Evolutionary conservation across 2,797 vertebrate genomes (phyloP).

Genomic region (Chrysocyon brachyurus): DNA sequence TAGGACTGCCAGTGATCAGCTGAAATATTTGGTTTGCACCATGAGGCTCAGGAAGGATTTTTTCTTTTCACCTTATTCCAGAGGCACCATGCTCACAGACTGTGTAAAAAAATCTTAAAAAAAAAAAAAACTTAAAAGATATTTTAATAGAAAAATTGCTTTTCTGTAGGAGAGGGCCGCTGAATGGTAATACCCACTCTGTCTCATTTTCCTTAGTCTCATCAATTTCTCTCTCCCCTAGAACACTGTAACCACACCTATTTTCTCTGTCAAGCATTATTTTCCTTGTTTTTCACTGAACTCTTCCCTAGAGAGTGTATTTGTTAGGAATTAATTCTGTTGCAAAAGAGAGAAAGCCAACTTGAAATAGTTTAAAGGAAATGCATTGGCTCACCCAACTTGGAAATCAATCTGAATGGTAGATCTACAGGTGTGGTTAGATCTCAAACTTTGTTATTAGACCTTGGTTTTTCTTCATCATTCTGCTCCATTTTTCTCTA

Average conservation of each 20-base stretch:
- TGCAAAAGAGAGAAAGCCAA: slow-evolving; percentile 23
- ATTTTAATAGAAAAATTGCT: neutral
- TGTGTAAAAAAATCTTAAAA: neutral
- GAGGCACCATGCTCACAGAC: neutral
- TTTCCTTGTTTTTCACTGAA: neutral
- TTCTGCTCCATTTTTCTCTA: neutral
- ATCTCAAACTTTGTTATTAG: neutral
- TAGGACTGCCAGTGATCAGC: neutral
- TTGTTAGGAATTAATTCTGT: neutral
- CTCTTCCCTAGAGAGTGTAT: neutral
- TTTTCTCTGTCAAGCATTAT: neutral
- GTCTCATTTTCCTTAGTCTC: neutral
- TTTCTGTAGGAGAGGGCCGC: neutral
- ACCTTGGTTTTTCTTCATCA: neutral
- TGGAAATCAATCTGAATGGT: neutral
- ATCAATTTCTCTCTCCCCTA: neutral
- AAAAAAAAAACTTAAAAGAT: neutral
- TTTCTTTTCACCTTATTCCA: neutral
- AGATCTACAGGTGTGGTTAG: neutral
- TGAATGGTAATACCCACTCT: neutral
- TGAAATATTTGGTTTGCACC: slow-evolving; percentile 22
- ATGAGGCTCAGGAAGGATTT: neutral
- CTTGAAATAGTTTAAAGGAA: neutral
- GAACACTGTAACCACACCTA: neutral
- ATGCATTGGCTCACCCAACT: neutral